Conservation (phyloP, 2,797 vertebrate genomes). For the Chiloscyllium punctatum region DNA sequence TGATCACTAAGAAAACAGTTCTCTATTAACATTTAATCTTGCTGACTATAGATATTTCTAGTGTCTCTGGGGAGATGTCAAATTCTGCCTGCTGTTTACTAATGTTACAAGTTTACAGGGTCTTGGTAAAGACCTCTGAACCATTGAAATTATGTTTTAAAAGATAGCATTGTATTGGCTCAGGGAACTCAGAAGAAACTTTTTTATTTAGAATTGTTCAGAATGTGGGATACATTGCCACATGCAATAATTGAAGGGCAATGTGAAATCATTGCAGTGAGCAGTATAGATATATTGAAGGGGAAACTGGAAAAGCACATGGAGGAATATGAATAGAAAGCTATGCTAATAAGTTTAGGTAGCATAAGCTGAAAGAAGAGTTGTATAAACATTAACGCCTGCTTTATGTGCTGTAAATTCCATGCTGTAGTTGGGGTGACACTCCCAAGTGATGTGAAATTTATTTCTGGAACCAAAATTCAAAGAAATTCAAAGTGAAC, state of each 20-base stretch:
- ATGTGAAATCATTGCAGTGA: not conserved
- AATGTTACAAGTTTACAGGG: not conserved
- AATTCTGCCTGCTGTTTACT: not conserved
- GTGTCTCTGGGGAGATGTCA: not conserved
- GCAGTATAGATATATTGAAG: not conserved
- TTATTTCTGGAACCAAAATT: not conserved
- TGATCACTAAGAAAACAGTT: not conserved
- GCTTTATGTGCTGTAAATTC: not conserved
- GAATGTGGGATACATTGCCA: not conserved
- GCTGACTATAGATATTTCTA: not conserved
- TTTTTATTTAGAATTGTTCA: not conserved
- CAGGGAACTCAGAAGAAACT: not conserved
- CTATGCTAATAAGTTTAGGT: not conserved
- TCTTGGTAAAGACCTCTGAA: not conserved
- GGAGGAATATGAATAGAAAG: not conserved
- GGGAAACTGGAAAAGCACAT: not conserved
- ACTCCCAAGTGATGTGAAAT: not conserved
- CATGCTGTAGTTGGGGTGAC: not conserved
- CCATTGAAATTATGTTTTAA: not conserved
- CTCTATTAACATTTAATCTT: not conserved
- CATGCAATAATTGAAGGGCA: not conserved
- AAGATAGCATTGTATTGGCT: not conserved
- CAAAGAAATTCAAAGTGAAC: not conserved
- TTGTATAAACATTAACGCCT: not conserved
- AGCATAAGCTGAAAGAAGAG: too few relatives aligned